These are phyloP conservation scores for Rhyacichthys aspro DNA, from an alignment of 2,797 vertebrate genomes.

Conservation along the genomic window DNA sequence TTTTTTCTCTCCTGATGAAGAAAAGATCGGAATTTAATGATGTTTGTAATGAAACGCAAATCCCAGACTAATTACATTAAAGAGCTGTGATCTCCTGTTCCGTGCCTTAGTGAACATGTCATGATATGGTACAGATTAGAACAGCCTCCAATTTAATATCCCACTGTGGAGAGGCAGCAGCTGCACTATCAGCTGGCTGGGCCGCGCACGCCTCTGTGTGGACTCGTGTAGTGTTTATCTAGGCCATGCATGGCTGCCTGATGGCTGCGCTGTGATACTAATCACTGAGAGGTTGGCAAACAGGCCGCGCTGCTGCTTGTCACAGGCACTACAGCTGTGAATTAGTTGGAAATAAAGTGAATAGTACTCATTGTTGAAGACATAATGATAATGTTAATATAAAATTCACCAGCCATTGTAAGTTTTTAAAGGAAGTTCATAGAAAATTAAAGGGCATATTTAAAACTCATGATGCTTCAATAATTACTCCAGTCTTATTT, in stretches of 20 bases:
- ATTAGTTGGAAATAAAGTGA: not conserved
- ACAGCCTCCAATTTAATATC: slow-evolving; percentile 42
- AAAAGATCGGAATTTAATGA: slow-evolving; percentile 65
- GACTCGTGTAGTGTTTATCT: slow-evolving; percentile 44
- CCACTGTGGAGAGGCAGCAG: slow-evolving; percentile 46
- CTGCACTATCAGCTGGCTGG: slow-evolving; percentile 51
- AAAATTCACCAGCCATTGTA: not conserved
- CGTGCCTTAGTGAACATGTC: slow-evolving; percentile 64
- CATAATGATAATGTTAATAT: not conserved
- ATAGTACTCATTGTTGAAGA: not conserved
- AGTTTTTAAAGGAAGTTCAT: slow-evolving; percentile 1
- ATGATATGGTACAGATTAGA: slow-evolving; percentile 65
- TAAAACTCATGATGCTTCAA: slow-evolving; percentile 8
- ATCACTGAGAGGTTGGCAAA: slow-evolving; percentile 17
- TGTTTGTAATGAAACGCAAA: slow-evolving; percentile 70
- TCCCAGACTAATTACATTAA: slow-evolving; percentile 69
- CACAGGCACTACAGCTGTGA: not conserved
- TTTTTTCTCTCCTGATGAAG: slow-evolving; percentile 43
- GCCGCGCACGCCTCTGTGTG: slow-evolving; percentile 18
- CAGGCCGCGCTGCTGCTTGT: not conserved
- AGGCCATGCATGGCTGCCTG: slow-evolving; percentile 42
- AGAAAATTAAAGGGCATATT: slow-evolving; percentile 7
- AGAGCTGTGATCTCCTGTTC: slow-evolving; percentile 66
- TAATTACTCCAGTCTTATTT: not conserved
- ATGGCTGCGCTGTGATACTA: slow-evolving; percentile 23